A percentile compares a stretch with the other conserved stretches of the same genome.
phyloP scores from a whole-genome alignment of 1,140 invertebrate species.

The Nebria ingens region DNA sequence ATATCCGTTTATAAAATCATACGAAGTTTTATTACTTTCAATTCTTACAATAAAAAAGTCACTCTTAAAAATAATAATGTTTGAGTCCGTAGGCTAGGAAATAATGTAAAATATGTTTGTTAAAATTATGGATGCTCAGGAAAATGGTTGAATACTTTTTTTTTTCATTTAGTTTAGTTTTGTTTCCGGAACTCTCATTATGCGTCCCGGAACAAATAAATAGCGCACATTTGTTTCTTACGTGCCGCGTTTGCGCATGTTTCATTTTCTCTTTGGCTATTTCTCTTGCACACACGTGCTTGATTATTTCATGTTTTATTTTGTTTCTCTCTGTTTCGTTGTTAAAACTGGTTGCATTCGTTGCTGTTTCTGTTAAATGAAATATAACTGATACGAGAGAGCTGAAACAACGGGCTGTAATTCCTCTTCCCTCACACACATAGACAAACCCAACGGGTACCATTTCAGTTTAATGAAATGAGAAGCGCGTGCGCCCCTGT shows the following conservation, averaged over 20 bases:
- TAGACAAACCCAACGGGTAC: too few species aligned
- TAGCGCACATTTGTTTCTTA: background rate
- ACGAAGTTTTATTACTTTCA: too few species aligned
- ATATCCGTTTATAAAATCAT: too few species aligned
- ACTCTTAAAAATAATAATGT: too few species aligned
- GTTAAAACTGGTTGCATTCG: background rate
- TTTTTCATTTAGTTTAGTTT: background rate
- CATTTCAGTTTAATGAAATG: background rate
- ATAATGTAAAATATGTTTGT: too few species aligned
- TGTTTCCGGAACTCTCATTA: background rate
- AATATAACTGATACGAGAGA: background rate
- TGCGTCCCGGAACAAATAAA: background rate
- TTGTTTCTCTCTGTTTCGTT: background rate
- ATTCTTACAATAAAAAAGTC: too few species aligned
- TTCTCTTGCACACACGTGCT: background rate
- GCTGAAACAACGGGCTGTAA: too few species aligned
- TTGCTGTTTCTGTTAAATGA: background rate
- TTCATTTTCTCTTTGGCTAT: background rate
- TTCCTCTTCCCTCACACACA: too few species aligned
- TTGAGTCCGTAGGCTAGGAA: too few species aligned
- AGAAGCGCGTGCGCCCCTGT: background rate
- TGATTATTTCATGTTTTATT: background rate
- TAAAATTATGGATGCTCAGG: too few species aligned
- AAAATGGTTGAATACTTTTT: background rate
- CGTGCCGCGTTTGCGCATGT: background rate